Percentiles rank a stretch among this genome's conserved stretches.
These are phyloP conservation scores for Temnopleurus reevesii DNA, from an alignment of 53 echinoderm and acorn worm species.

Conservation along the genomic window DNA sequence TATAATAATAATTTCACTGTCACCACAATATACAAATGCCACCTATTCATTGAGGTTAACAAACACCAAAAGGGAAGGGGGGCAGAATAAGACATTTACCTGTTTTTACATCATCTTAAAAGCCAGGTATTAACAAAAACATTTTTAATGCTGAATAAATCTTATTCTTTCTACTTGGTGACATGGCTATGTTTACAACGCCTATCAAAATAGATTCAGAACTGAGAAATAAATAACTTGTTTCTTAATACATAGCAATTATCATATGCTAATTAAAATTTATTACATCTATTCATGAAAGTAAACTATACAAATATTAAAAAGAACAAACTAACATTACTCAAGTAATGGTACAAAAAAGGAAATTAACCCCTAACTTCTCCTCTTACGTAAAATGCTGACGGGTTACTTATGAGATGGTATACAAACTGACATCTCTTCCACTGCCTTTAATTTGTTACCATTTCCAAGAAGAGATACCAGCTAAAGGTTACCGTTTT, in stretches of 20 bases:
- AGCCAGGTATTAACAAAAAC: not conserved
- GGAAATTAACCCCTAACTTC: no score
- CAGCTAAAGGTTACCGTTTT: no score
- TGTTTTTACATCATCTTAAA: not conserved
- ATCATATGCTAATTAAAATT: no score
- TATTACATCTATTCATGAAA: no score
- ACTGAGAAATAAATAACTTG: not conserved
- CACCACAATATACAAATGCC: slow-evolving; percentile 81
- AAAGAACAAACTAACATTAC: no score
- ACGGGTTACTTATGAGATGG: no score
- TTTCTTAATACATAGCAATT: not conserved
- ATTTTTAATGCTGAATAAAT: not conserved
- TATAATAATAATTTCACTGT: slow-evolving; percentile 49
- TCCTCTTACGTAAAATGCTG: no score
- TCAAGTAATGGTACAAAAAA: no score
- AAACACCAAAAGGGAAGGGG: slow-evolving; percentile 26
- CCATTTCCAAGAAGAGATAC: no score
- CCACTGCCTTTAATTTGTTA: no score
- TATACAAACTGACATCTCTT: no score
- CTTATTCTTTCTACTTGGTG: not conserved
- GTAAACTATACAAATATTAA: no score
- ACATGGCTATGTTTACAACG: not conserved
- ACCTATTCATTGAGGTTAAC: slow-evolving; percentile 45
- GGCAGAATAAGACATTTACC: slow-evolving; percentile 8
- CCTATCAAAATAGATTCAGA: not conserved